Evolutionary conservation across 2,888 invertebrate genomes (phyloP), one percentile per base, ranked within the genome.

Genomic region (Labia minor): DNA sequence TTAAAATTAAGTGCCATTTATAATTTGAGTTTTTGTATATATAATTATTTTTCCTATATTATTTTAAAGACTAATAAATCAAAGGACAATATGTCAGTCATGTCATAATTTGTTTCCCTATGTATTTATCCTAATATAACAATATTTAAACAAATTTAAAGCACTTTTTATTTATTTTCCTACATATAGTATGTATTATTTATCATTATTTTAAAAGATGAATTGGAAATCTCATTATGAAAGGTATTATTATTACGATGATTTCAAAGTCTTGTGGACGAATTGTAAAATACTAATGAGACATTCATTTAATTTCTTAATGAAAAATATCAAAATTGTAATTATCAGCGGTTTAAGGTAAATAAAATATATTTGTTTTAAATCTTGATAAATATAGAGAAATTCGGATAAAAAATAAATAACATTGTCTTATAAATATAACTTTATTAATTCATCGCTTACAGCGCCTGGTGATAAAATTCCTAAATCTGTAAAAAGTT

Each of bases 401-500:
- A n/a, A n/a, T n/a, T n/a, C n/a, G n/a, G n/a, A n/a, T n/a, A n/a
- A n/a, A n/a, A n/a, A n/a, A n/a, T n/a, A n/a, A n/a, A n/a, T n/a
- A n/a, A n/a, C n/a, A n/a, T n/a, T n/a, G n/a, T 49, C 3, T 49
- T 49, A 96, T 75, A 94, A 85, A 80, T 99, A 99, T 70, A 99
- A 81, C 79, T 97, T 95, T 70, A 99, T 94, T 19, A 99, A 82
- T 82, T 97, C 95, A 75, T 98, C 98, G 77, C 96, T 95, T 21
- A 99, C 95, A 65, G 97, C 98, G 0, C 96, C 93, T 0, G 99
- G 95, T 1, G 97, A 94, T 20, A 99, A 79, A 70, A 96, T 92
- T 1, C 98, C 99, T 69, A 98, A 81, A 79, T 99, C 98, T 0
- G 97, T 98, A 75, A 98, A 94, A 21, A 99, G 80, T 21, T 98